phyloP scores from a whole-genome alignment of 1,140 invertebrate species.

The Druon quercuslanigerum region DNA sequence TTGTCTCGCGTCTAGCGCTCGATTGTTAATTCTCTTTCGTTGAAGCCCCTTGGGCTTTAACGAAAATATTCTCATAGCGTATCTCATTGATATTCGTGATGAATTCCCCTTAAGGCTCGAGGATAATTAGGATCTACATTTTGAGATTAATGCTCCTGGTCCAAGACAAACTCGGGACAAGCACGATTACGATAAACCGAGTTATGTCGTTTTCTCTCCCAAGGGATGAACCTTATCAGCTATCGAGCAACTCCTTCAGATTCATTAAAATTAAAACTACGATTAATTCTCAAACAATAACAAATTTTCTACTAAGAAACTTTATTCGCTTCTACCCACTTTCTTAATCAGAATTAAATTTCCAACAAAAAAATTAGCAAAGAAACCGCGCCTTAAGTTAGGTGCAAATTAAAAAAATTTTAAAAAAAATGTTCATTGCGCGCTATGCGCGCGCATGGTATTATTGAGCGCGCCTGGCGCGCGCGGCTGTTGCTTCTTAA shows the following conservation, averaged over 20 bases:
- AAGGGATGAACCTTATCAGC: background rate
- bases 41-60: too few relatives aligned
- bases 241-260: background rate
- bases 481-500: too few relatives aligned
- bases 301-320: background rate
- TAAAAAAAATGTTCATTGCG: too few relatives aligned
- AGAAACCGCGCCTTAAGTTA: too few relatives aligned
- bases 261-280: background rate
- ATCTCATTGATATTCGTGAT: too few relatives aligned
- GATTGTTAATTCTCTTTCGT: too few relatives aligned
- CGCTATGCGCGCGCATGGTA: too few relatives aligned
- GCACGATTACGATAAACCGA: conserved; percentile 36
- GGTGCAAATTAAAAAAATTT: too few relatives aligned
- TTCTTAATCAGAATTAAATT: background rate
- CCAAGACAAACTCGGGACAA: conserved; percentile 36
- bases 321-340: background rate
- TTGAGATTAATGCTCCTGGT: conserved; percentile 32
- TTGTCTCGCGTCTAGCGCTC: too few relatives aligned
- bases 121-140: conserved; percentile 39
- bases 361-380: too few relatives aligned
- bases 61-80: too few relatives aligned
- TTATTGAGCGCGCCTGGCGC: too few relatives aligned
- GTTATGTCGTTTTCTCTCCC: conserved; percentile 31
- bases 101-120: background rate
- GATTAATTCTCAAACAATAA: background rate